Percentiles rank a stretch among this genome's conserved stretches.
phyloP scores from a whole-genome alignment of 2,113 vertebrate species.

The Progne subis region DNA sequence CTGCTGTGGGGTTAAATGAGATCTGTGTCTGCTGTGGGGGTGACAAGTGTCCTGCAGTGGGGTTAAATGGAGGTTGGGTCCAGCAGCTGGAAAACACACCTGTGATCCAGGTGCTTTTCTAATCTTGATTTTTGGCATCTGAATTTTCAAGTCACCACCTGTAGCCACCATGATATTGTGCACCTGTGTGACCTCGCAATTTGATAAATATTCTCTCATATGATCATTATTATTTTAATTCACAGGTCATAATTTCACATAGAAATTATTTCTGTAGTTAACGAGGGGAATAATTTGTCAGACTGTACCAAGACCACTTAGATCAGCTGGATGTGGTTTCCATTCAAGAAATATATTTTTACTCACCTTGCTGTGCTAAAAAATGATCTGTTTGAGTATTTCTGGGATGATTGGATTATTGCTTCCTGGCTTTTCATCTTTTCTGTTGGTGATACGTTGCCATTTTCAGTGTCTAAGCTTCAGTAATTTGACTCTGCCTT shows the following conservation, averaged over 20 bases:
- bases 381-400: not conserved
- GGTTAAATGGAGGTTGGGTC: not conserved
- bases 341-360: not conserved
- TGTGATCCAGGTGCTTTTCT: not conserved
- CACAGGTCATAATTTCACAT: not conserved
- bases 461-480: not conserved
- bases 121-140: not conserved
- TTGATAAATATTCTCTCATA: not conserved
- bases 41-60: rapidly evolving
- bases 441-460: not conserved
- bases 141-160: not conserved
- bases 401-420: not conserved
- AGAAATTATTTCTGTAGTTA: not conserved
- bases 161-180: rapidly evolving
- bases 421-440: not conserved
- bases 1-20: not conserved
- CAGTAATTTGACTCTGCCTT: not conserved
- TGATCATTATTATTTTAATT: not conserved
- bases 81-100: not conserved
- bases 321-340: not conserved
- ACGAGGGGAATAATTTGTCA: not conserved
- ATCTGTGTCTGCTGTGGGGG: rapidly evolving
- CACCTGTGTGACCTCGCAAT: not conserved
- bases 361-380: not conserved
- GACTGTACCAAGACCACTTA: not conserved